Percentiles rank a stretch among this genome's conserved stretches.
Evolutionary conservation across 2,113 vertebrate species (phyloP).

Genomic region (Pterophyllum scalare): DNA sequence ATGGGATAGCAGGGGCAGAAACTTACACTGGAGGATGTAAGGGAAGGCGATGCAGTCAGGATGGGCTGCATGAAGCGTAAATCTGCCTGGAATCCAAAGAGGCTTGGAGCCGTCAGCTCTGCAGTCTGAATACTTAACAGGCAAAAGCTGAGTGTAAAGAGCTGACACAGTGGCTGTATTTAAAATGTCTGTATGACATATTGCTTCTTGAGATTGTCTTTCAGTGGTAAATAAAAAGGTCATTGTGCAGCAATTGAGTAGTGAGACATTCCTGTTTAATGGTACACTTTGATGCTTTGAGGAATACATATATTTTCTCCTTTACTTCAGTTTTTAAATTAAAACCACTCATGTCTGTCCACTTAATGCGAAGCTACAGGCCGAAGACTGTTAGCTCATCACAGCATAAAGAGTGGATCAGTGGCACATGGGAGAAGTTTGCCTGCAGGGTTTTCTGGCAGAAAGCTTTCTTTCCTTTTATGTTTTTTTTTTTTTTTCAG

Average conservation of each 20-base stretch:
- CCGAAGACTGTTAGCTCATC: not conserved
- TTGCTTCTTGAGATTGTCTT: not conserved
- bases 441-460: not conserved
- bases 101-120: slow-evolving; percentile 14
- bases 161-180: not conserved
- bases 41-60: slow-evolving; percentile 13
- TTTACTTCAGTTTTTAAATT: not conserved
- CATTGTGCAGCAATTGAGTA: not conserved
- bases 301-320: not conserved
- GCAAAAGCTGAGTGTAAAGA: not conserved
- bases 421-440: not conserved
- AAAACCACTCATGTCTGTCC: not conserved
- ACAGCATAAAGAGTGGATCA: not conserved
- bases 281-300: not conserved
- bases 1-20: slow-evolving; percentile 80
- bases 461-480: not conserved
- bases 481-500: slow-evolving; percentile 7
- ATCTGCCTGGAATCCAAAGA: slow-evolving; percentile 50
- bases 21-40: slow-evolving; percentile 77
- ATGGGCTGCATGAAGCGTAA: slow-evolving; percentile 34
- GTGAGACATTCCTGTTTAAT: not conserved
- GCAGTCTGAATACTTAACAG: not conserved
- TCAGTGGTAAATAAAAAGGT: not conserved
- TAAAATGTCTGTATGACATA: slow-evolving; percentile 1
- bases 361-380: not conserved